Percentiles rank a stretch among this genome's conserved stretches.
phyloP scores from a whole-genome alignment of 1,140 invertebrate species.

The Drosophila kanapiae region DNA sequence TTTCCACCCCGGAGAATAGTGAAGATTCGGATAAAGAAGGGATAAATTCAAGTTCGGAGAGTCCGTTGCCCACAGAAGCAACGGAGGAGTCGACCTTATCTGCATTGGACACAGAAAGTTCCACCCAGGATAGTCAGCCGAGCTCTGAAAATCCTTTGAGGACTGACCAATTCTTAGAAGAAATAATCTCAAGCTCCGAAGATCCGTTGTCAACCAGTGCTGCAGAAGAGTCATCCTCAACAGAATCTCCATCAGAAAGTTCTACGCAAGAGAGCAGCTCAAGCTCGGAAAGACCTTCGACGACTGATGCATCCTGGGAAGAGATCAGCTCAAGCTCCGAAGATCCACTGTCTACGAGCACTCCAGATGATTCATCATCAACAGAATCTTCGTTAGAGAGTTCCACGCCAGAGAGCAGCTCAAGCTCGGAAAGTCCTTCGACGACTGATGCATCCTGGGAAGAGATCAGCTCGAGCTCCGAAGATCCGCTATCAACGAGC shows the following conservation, averaged over 20 bases:
- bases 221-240: background rate
- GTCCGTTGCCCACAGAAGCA: background rate
- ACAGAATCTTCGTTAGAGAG: slow-evolving; percentile 7
- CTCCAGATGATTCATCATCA: background rate
- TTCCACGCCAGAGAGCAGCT: background rate
- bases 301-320: background rate
- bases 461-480: background rate
- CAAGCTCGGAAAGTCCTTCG: background rate
- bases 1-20: background rate
- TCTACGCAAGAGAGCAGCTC: background rate
- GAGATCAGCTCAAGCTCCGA: background rate
- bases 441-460: background rate
- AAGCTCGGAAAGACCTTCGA: background rate
- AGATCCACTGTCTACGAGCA: background rate
- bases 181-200: background rate
- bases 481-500: background rate
- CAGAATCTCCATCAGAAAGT: background rate
- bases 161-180: background rate
- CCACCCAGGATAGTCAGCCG: background rate
- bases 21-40: background rate
- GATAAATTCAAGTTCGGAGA: background rate
- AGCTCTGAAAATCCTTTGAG: background rate
- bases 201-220: background rate
- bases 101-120: background rate
- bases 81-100: background rate